Evolutionary conservation across 2,113 vertebrate genomes (phyloP), one percentile per base, ranked within the genome.

Genomic region (Passerina amoena): DNA sequence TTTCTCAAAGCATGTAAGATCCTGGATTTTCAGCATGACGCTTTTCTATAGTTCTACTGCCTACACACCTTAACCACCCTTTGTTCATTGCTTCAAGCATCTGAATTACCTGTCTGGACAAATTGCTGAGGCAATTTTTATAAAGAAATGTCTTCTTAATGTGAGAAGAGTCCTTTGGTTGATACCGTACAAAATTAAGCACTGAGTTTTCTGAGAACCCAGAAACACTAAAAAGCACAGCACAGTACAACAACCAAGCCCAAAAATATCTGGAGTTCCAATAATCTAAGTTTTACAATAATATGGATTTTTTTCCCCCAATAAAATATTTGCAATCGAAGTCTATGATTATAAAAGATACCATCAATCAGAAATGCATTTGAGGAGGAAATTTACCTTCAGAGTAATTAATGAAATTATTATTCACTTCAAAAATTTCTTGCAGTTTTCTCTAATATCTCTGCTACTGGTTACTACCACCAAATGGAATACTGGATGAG

Each of bases 261-360:
- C 3, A 7, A 88, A 85, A 80, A 27, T 28, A 76, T 5, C 19
- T 59, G 30, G 14, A 57, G 11, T 54, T 86, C 13, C 18, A 81
- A 19, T 3, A 82, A 8, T 11, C 16, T 6, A 18, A 57, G 1
- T 33, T 89, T 69, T 61, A 24, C 10, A 59, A 50, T 38, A 53
- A 45, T 22, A 19, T 1, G 5, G 18, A 2, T 25, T 1, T 23
- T 45, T 4, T 22, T 8, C 53, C 11, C 12, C 35, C 6, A 72
- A 2, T 17, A 61, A 93, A 66, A 10, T 18, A 5, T 48, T 56
- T 44, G 9, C 21, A 75, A 21, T 59, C 54, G 3, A 47, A 71
- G 5, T 44, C 14, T 16, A 24, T 27, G 5, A 38, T 37, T 56
- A 47, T 27, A 64, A 6, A 42, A 10, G 5, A 9, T 11, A 18